phyloP scores from a whole-genome alignment of 2,113 vertebrate genomes.

The Murina feae region DNA sequence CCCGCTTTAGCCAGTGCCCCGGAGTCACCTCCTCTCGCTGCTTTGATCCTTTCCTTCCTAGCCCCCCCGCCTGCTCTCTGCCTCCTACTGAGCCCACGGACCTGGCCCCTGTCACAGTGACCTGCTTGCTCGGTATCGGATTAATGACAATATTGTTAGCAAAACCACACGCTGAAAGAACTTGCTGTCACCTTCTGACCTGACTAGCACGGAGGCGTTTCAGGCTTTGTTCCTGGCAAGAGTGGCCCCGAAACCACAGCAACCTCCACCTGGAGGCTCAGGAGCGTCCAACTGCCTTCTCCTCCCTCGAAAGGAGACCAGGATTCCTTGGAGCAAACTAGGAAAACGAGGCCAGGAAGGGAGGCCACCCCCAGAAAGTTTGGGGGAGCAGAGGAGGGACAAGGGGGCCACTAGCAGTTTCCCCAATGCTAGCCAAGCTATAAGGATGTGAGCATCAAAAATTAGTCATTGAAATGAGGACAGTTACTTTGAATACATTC shows the following conservation, averaged over 20 bases:
- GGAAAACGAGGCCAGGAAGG: neutral
- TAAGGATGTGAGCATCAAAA: neutral
- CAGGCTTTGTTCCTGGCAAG: neutral
- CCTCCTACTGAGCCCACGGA: neutral
- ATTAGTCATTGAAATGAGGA: neutral
- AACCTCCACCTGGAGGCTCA: neutral
- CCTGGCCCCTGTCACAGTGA: neutral
- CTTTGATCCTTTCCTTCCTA: neutral
- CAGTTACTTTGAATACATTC: neutral
- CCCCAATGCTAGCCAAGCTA: rapidly evolving
- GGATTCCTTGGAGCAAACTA: neutral
- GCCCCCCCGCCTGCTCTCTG: neutral
- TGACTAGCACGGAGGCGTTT: neutral
- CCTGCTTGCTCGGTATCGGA: neutral
- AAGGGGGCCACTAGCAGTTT: neutral
- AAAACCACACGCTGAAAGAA: neutral
- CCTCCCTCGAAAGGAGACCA: neutral
- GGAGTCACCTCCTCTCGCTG: too few relatives aligned
- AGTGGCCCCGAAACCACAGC: neutral
- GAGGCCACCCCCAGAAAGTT: neutral
- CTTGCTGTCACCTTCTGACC: neutral
- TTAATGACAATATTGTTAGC: neutral
- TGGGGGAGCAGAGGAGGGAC: neutral
- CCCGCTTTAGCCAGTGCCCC: neutral
- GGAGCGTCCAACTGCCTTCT: neutral